These are phyloP conservation scores for Lepisosteus oculatus DNA, from an alignment of 2,113 vertebrate genomes.

Conservation along the genomic window DNA sequence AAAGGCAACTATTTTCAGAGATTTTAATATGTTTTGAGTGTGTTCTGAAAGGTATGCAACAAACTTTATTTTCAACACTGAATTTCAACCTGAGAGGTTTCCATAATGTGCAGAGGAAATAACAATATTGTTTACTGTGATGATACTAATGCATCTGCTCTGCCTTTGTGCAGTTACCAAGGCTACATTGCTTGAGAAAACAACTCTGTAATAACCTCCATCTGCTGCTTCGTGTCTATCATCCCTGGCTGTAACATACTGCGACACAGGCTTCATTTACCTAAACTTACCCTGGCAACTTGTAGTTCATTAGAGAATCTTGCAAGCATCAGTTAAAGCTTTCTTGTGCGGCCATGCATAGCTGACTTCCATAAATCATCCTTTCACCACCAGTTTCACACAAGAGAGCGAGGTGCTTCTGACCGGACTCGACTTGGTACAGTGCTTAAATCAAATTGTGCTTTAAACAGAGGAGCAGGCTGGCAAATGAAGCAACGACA, in stretches of 20 bases:
- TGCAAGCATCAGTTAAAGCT: slow-evolving; percentile 71
- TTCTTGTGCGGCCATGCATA: slow-evolving; percentile 68
- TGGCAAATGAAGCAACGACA: neutral
- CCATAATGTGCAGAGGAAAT: too few relatives aligned
- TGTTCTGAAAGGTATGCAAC: too few relatives aligned
- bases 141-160: slow-evolving; percentile 60
- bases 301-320: slow-evolving; percentile 73
- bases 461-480: neutral
- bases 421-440: slow-evolving; percentile 69
- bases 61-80: too few relatives aligned
- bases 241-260: slow-evolving; percentile 65
- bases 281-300: slow-evolving; percentile 73
- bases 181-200: slow-evolving; percentile 60
- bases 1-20: too few relatives aligned
- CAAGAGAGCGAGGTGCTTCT: slow-evolving; percentile 61
- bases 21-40: too few relatives aligned
- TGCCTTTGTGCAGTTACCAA: slow-evolving; percentile 62
- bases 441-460: neutral
- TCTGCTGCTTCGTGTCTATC: slow-evolving; percentile 64
- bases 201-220: slow-evolving; percentile 66
- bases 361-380: slow-evolving; percentile 75
- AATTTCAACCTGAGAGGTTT: too few relatives aligned
- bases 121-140: slow-evolving; percentile 56
- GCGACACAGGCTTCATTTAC: slow-evolving; percentile 74
- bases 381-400: slow-evolving; percentile 68